These are phyloP conservation scores for Sebastes minor DNA, from an alignment of 2,797 vertebrate species.

Conservation along the genomic window DNA sequence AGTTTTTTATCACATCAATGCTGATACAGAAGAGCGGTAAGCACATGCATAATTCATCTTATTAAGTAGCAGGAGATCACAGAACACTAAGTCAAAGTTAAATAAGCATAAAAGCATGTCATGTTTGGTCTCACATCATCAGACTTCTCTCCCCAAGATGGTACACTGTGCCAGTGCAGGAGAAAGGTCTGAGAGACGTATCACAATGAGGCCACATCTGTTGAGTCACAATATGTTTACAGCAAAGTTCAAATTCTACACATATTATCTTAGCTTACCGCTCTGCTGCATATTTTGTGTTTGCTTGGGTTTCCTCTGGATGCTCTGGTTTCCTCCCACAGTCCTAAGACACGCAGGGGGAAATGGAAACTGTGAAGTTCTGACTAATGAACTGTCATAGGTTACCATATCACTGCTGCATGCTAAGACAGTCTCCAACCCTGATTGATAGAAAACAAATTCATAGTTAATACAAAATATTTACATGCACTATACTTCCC, in stretches of 20 bases:
- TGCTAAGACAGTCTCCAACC: background rate
- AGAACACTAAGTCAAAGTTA: constrained; percentile 7
- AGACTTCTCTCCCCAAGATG: background rate
- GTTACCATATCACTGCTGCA: background rate
- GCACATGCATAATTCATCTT: constrained; percentile 24
- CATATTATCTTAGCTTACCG: background rate
- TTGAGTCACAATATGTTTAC: background rate
- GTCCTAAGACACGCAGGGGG: background rate
- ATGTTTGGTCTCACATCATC: background rate
- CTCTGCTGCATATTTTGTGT: background rate
- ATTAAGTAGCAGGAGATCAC: constrained; percentile 15
- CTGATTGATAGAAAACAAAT: too few species aligned
- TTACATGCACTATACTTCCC: too few species aligned
- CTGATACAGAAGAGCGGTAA: background rate
- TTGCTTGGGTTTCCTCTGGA: constrained; percentile 24
- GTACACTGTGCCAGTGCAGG: background rate
- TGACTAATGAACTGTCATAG: background rate
- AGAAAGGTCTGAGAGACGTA: background rate
- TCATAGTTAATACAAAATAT: too few species aligned
- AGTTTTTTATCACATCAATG: constrained; percentile 5
- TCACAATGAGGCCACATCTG: background rate
- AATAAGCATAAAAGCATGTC: constrained; percentile 5
- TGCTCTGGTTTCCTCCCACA: constrained; percentile 24
- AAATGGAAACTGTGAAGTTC: constrained; percentile 31
- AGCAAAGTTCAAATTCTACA: background rate